Evolutionary conservation across 2,113 vertebrate genomes (phyloP).

Genomic region (Vidua macroura): DNA sequence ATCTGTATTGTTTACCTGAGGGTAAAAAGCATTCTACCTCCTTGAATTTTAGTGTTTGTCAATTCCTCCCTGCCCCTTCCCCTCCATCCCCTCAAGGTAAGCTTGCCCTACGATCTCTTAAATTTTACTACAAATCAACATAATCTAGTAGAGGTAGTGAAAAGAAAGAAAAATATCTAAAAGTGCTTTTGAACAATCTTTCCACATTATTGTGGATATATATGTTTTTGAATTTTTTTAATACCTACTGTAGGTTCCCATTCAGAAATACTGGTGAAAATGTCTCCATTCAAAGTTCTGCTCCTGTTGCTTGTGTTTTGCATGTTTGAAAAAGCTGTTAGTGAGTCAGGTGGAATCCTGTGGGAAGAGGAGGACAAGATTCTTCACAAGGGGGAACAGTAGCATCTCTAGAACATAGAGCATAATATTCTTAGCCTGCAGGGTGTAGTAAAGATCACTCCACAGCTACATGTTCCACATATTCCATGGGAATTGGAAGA

Average conservation of each 20-base stretch:
- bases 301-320: background rate
- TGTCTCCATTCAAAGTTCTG: background rate
- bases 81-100: background rate
- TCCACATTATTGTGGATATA: background rate
- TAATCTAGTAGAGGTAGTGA: background rate
- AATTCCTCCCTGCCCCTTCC: background rate
- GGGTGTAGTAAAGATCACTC: background rate
- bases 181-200: background rate
- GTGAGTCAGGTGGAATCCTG: background rate
- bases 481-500: background rate
- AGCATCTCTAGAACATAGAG: background rate
- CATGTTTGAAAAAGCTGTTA: background rate
- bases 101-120: background rate
- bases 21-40: background rate
- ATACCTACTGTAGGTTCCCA: background rate
- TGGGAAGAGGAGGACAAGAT: background rate
- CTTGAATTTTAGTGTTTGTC: background rate
- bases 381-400: background rate
- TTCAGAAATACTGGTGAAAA: background rate
- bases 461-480: background rate
- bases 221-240: background rate
- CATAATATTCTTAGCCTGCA: background rate
- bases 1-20: background rate
- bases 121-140: background rate
- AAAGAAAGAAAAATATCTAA: background rate